Percentiles rank a stretch among this genome's conserved stretches.
These are phyloP conservation scores for Paraplagusia blochii DNA, from an alignment of 2,113 vertebrate genomes.

Conservation along the genomic window DNA sequence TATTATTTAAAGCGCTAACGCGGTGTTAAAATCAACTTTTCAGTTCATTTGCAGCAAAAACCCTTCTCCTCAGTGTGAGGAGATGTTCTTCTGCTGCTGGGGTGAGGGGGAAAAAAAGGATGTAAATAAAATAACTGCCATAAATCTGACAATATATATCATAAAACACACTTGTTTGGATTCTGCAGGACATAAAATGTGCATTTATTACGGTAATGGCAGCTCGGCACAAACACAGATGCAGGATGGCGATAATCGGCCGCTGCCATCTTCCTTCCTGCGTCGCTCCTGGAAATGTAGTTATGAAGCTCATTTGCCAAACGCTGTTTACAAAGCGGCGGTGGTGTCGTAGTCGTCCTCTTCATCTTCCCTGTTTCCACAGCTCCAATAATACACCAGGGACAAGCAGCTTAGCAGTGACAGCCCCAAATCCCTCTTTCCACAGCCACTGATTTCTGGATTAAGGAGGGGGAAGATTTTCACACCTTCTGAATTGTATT, in stretches of 20 bases:
- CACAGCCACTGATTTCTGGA: slow-evolving; percentile 69
- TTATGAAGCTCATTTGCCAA: slow-evolving; percentile 31
- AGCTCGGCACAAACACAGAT: slow-evolving; percentile 33
- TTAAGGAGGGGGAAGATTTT: slow-evolving; percentile 67
- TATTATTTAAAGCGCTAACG: neutral
- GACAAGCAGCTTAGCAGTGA: slow-evolving; percentile 66
- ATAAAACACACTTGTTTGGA: slow-evolving; percentile 12
- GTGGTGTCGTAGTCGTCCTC: slow-evolving; percentile 15
- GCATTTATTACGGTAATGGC: slow-evolving; percentile 16
- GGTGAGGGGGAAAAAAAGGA: too few species aligned
- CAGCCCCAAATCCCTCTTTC: slow-evolving; percentile 70
- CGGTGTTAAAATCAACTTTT: slow-evolving; percentile 2
- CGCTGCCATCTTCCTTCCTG: slow-evolving; percentile 33
- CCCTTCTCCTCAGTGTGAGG: neutral
- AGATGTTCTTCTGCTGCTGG: too few species aligned
- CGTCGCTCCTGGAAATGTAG: slow-evolving; percentile 32
- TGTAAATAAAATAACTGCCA: too few species aligned
- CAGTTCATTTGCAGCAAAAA: slow-evolving; percentile 21
- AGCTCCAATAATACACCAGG: slow-evolving; percentile 61
- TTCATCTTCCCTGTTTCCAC: slow-evolving; percentile 40
- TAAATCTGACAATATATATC: slow-evolving; percentile 31
- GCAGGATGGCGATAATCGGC: slow-evolving; percentile 33
- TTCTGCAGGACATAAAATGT: neutral
- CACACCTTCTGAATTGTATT: slow-evolving; percentile 67
- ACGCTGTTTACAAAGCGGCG: slow-evolving; percentile 51